Evolutionary conservation across 2,113 vertebrate species (phyloP).

Genomic region (Dicentrarchus labrax): DNA sequence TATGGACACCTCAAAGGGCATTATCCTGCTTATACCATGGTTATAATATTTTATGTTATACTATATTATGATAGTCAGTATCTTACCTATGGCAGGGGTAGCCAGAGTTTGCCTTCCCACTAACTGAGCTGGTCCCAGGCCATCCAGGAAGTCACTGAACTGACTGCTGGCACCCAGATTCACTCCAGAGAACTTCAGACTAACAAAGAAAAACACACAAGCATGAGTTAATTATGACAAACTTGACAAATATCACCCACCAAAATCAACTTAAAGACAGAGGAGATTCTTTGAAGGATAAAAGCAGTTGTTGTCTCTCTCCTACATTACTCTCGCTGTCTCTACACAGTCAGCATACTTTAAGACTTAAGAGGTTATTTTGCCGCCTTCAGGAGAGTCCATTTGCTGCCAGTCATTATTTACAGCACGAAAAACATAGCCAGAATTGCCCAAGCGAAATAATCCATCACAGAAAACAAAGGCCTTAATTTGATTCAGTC

Average conservation of each 20-base stretch:
- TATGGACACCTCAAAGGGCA: too few relatives aligned
- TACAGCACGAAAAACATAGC: conserved; percentile 21
- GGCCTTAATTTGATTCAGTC: conserved; percentile 26
- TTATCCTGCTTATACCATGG: too few relatives aligned
- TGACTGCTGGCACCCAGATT: conserved; percentile 95
- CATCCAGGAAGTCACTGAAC: conserved; percentile 98
- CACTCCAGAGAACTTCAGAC: conserved; percentile 95
- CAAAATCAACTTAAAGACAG: too few relatives aligned
- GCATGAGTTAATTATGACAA: neutral
- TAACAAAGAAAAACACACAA: conserved; percentile 65
- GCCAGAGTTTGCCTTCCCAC: conserved; percentile 97
- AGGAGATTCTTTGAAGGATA: neutral
- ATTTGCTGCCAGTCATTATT: conserved; percentile 20
- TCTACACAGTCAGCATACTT: conserved; percentile 5
- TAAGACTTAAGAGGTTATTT: neutral
- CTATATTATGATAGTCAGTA: neutral
- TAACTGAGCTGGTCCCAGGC: conserved; percentile 95
- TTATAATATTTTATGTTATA: too few relatives aligned
- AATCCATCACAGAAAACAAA: conserved; percentile 39
- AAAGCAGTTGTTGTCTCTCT: neutral
- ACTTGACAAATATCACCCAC: neutral
- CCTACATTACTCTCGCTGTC: neutral
- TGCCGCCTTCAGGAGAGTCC: neutral
- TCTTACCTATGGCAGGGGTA: conserved; percentile 96
- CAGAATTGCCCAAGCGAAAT: neutral